phyloP scores from a whole-genome alignment of 2,888 invertebrate genomes.

The Sipha maydis region DNA sequence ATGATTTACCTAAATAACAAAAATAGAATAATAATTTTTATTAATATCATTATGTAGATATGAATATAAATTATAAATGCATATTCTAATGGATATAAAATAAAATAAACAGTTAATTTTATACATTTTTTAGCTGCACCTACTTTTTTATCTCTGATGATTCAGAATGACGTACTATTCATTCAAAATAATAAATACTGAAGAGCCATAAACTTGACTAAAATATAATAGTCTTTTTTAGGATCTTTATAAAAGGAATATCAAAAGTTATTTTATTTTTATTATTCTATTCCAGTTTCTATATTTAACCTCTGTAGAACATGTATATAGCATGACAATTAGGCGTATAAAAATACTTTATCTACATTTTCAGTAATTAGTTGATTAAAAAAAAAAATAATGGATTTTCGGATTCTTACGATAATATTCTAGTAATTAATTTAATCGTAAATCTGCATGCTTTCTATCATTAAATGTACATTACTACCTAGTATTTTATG shows the following conservation, averaged over 20 bases:
- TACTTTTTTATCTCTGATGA: not conserved
- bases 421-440: not conserved
- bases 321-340: not conserved
- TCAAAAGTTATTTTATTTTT: not conserved
- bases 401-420: not conserved
- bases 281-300: not conserved
- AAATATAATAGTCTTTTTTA: not conserved
- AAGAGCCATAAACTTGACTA: not conserved
- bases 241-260: not conserved
- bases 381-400: not conserved
- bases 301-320: not conserved
- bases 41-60: not conserved
- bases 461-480: not conserved
- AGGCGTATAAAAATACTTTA: not conserved
- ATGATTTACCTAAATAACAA: no score
- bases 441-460: not conserved
- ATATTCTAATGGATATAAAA: not conserved
- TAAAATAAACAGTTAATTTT: not conserved
- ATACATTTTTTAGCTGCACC: not conserved
- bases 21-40: no score
- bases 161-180: not conserved
- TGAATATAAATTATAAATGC: not conserved
- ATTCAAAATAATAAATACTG: not conserved
- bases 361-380: not conserved
- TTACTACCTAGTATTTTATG: not conserved